These are phyloP conservation scores for Dysmachus trigonus DNA, from an alignment of 2,888 invertebrate genomes.

Conservation along the genomic window DNA sequence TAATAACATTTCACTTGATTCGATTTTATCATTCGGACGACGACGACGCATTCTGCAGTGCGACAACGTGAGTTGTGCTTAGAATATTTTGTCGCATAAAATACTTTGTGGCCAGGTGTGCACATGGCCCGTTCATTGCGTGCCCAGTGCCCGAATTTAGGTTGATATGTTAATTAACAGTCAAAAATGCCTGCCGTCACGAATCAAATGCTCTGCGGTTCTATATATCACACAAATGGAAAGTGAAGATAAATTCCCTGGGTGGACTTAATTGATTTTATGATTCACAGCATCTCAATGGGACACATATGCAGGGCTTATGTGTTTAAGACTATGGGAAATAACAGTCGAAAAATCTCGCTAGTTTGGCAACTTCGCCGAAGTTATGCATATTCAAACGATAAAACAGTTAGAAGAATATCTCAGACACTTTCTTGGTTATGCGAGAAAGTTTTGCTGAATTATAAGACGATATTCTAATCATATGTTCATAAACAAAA, in stretches of 20 bases:
- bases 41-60: background rate
- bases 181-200: background rate
- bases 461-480: background rate
- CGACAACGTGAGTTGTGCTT: background rate
- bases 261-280: background rate
- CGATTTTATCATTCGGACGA: slow-evolving; percentile 5
- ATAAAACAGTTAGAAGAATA: background rate
- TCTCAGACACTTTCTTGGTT: background rate
- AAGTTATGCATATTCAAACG: background rate
- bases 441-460: background rate
- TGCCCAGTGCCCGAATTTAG: background rate
- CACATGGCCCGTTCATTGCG: background rate
- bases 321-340: background rate
- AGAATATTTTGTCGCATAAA: slow-evolving; percentile 6
- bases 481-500: background rate
- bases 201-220: background rate
- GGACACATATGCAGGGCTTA: background rate
- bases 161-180: slow-evolving; percentile 12
- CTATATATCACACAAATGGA: background rate
- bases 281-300: background rate
- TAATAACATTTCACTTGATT: slow-evolving; percentile 28
- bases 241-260: background rate
- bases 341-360: background rate
- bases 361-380: background rate
- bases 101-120: background rate